Evolutionary conservation across 2,888 invertebrate genomes (phyloP), one percentile per base, ranked within the genome.

Genomic region (Ophion ventricosus): DNA sequence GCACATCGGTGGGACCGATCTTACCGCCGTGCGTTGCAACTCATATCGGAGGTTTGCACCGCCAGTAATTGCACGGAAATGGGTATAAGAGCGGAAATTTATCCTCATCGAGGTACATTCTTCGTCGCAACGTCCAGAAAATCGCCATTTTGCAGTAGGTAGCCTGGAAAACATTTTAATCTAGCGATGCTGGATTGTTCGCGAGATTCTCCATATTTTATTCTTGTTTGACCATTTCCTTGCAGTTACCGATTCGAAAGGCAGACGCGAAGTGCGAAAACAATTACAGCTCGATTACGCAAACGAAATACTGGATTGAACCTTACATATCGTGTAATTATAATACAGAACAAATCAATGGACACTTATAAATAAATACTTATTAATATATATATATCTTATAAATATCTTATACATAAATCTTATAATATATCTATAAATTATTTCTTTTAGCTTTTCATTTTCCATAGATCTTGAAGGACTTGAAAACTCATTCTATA

Each of bases 111-210:
- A 0, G 95, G 95, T 0, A 90, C 93, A 0, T 95, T 94, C 89
- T 95, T 95, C 85, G 94, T 94, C 1, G 91, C 94, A n/a, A 95
- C 95, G 0, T 94, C 94, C 0, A 93, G 93, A 0, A 92, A 90
- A 73, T 86, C 92, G 66, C 95, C 95, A 0, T 95, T 94, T 79
- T 95, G 95, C 85, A 93, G 95, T 95, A 91, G 94, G 94, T 93
- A 63, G 35, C 43, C 72, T 11, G 11, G 25, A 72, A 75, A 57
- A 56, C 14, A 40, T 70, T 29, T 59, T 25, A 29, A 14, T 23
- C 14, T 23, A 43, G n/a, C 0, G 2, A 2, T n/a, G 25, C 29
- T 20, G n/a, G 10, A 29, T 35, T 17, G 20, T 5, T 40, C 5
- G 0, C 17, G 20, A 57, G 17, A 20, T 49, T 29, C 11, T 57